phyloP scores from a whole-genome alignment of 1,140 invertebrate genomes.

The Sarcophaga peregrina region DNA sequence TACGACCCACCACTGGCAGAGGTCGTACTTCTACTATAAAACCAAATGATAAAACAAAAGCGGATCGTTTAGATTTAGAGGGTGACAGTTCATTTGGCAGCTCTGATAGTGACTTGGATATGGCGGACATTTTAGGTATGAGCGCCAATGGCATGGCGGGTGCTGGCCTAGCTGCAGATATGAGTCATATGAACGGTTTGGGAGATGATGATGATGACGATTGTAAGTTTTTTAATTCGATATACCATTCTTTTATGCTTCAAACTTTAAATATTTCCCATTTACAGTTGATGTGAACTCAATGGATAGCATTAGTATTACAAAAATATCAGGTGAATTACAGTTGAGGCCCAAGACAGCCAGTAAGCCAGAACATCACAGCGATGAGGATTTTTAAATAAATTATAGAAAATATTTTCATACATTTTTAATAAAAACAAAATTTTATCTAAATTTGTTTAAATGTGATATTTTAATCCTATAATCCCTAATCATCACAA shows the following conservation, averaged over 20 bases:
- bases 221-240: conserved; percentile 50
- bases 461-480: too few species aligned
- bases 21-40: conserved; percentile 48
- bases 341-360: conserved; percentile 59
- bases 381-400: conserved; percentile 63
- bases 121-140: conserved; percentile 59
- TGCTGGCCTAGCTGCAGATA: not conserved
- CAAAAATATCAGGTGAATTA: conserved; percentile 61
- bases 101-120: conserved; percentile 62
- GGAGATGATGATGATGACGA: conserved; percentile 53
- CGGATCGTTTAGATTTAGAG: conserved; percentile 45
- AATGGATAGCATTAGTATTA: conserved; percentile 64
- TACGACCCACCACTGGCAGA: conserved; percentile 61
- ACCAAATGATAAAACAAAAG: not conserved
- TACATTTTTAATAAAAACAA: conserved; percentile 7
- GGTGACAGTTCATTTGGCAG: conserved; percentile 58
- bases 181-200: not conserved
- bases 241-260: not conserved
- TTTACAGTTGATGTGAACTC: conserved; percentile 60
- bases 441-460: not conserved
- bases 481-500: too few species aligned
- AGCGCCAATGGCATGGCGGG: conserved; percentile 45
- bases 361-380: conserved; percentile 59
- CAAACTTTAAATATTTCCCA: not conserved
- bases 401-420: not conserved